Evolutionary conservation across 2,113 vertebrate species (phyloP), one percentile per base, ranked within the genome.

Genomic region (Perca schrenkii): DNA sequence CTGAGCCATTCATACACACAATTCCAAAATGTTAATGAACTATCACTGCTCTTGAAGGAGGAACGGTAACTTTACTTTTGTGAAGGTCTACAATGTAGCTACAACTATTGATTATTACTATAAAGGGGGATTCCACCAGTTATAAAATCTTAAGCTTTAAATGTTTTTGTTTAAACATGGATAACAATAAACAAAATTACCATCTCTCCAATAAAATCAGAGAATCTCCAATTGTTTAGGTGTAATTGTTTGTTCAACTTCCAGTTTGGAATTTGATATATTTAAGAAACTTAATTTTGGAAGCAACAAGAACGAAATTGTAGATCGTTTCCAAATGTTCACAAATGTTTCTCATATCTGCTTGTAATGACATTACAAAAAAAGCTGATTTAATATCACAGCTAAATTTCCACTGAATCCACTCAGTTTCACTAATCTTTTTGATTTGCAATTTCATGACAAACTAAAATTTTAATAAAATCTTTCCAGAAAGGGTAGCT

Each of bases 261-360:
- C 28, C 28, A 28, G 46, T 57, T 31, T 43, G 28, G 40, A 49
- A 50, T 43, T 47, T 63, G 4, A 56, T 36, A 21, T 8, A 43
- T 77, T 22, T 4, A 53, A 47, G 10, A 31, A 60, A 66, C 19
- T 43, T 80, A 50, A 46, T 43, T 78, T 34, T 22, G 46, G 34
- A 22, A 56, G 36, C 58, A 72, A 46, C 21, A 31, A 46, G 2
- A 21, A 49, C 25, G 8, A 11, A 67, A 61, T 36, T 40, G 3
- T 28, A 13, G 4, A 46, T 28, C 0, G 22, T 47, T 43, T 53
- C 21, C n/a, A 61, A 46, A 54, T 54, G n/a, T 52, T 74, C 46
- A 68, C 6, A 46, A 43, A 53, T 6, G 12, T 66, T 40, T 25
- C 31, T 47, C 56, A 54, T 47, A 47, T 49, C 8, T 40, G 28